Conservation (phyloP, 2,113 vertebrate species). For the Jaculus jaculus region DNA sequence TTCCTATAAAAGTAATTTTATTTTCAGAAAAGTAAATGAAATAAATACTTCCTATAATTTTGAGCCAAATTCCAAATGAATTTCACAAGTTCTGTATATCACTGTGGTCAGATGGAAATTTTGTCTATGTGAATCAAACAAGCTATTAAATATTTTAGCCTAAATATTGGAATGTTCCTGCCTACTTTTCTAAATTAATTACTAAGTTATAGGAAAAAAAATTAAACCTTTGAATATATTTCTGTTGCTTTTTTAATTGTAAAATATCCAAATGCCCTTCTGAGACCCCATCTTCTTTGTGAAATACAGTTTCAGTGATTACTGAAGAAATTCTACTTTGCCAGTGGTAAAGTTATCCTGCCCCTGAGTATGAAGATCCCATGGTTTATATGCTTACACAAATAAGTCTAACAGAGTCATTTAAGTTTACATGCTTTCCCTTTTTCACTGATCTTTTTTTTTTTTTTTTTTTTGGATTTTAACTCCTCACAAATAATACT, state of each 20-base stretch:
- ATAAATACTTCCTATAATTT: constrained; percentile 8
- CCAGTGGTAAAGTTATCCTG: background rate
- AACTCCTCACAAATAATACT: constrained; percentile 5
- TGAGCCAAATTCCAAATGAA: constrained; percentile 15
- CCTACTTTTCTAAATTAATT: background rate
- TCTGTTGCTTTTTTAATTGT: constrained; percentile 1
- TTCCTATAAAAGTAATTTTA: background rate
- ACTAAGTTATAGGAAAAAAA: constrained; percentile 8
- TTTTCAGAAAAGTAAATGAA: background rate
- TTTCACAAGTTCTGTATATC: background rate
- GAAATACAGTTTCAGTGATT: background rate
- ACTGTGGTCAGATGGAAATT: background rate
- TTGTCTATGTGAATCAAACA: background rate
- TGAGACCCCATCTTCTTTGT: background rate
- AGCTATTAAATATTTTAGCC: background rate
- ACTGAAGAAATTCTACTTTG: background rate
- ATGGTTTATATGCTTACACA: background rate
- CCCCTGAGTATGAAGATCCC: background rate
- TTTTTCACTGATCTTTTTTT: background rate
- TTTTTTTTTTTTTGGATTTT: constrained; percentile 7
- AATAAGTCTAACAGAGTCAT: constrained; percentile 6
- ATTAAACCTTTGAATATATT: background rate
- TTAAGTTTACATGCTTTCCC: constrained; percentile 17
- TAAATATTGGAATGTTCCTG: background rate
- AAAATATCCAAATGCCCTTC: background rate